Base-by-base conservation (phyloP, 2,113 vertebrate species). In the Herpetotheres cachinnans region DNA sequence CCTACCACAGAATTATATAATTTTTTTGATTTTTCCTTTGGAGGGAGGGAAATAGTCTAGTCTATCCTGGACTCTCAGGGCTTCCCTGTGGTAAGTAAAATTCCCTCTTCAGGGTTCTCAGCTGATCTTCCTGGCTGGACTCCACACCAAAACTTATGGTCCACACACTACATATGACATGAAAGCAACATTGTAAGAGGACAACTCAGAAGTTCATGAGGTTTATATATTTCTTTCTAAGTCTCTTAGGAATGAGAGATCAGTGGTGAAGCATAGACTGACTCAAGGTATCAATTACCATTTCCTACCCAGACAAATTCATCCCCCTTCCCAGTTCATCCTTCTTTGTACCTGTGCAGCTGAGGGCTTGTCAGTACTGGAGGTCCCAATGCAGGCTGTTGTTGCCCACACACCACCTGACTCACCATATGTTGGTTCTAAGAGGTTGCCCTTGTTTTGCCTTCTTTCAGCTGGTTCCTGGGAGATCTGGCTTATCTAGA, bases 1-100 rank as follows among this genome's bases (percentile, higher is more conserved):
- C 59, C 18, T 63, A 2, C 16, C 55, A 8, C 2, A 2, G 13
- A 71, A 55, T 26, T 65, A 8, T 3, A 3, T 11, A 0, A 5
- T 6, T 50, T 30, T 9, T n/a, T 38, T 2, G 2, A 3, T 61
- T 89, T 79, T 73, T 59, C 9, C 32, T 88, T 71, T 71, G 8
- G 16, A 67, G 15, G 26, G 4, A 38, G 13, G 15, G 44, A 83
- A 92, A 52, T 58, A 38, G 6, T 27, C 13, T 42, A 61, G 12
- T 30, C 14, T 76, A 16, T 38, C 52, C 21, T 63, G 25, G 30
- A 86, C 10, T 58, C 38, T 76, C 40, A 73, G 11, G 6, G 6
- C 17, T 85, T 42, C 6, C 11, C 12, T 50, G 6, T 47, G 42
- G 29, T 44, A 12, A 49, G 11, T 38, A 82, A 66, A 90, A 90